Evolutionary conservation across 2,888 invertebrate species (phyloP).

Genomic region (Maniola hyperantus): DNA sequence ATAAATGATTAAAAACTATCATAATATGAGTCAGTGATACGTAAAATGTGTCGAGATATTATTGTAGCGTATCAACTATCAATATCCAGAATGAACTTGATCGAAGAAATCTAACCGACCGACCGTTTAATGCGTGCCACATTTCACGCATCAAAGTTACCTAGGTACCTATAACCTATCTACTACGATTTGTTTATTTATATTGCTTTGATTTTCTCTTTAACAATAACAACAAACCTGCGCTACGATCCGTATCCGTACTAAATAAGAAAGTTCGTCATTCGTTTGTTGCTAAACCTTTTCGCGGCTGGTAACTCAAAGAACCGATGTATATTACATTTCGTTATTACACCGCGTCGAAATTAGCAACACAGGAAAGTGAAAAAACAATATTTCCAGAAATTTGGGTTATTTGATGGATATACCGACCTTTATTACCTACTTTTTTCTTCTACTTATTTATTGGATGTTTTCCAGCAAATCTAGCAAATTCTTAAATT

Average conservation of each 20-base stretch:
- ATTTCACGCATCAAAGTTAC: constrained; percentile 55
- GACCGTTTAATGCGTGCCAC: constrained; percentile 56
- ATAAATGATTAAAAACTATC: too few species aligned
- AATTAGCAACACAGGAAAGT: too few species aligned
- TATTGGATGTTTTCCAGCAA: too few species aligned
- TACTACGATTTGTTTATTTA: constrained; percentile 32
- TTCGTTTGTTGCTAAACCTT: not conserved
- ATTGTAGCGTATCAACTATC: constrained; percentile 26
- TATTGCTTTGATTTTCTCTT: constrained; percentile 19
- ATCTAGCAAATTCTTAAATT: too few species aligned
- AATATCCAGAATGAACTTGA: not conserved
- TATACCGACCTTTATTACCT: too few species aligned
- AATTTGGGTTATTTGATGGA: too few species aligned
- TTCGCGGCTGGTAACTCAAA: not conserved
- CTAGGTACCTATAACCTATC: not conserved
- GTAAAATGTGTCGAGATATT: constrained; percentile 22
- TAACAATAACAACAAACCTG: constrained; percentile 16
- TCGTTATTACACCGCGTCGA: not conserved
- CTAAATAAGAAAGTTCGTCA: not conserved
- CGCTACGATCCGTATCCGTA: not conserved
- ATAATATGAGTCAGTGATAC: constrained; percentile 21
- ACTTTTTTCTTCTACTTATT: too few species aligned
- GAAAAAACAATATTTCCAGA: too few species aligned
- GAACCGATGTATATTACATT: not conserved
- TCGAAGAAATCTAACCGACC: constrained; percentile 27